These are phyloP conservation scores for Tachuris rubrigastra DNA, from an alignment of 2,113 vertebrate species.

Conservation along the genomic window DNA sequence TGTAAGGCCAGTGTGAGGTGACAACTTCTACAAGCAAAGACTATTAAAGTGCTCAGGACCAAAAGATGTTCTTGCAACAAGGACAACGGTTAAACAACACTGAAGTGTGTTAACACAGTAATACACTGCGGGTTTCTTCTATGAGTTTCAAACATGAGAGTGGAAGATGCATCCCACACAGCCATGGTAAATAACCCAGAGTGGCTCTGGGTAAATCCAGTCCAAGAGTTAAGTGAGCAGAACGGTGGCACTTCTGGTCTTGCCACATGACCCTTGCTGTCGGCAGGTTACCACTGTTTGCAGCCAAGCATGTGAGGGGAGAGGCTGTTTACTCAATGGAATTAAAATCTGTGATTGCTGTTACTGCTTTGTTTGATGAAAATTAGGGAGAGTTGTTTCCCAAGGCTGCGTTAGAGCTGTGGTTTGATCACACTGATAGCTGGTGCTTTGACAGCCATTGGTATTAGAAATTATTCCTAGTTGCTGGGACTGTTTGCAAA, in stretches of 20 bases:
- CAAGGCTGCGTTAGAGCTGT: neutral
- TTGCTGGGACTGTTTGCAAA: neutral
- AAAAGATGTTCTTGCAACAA: neutral
- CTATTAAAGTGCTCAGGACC: neutral
- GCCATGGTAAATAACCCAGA: rapidly evolving
- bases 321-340: neutral
- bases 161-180: rapidly evolving
- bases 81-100: neutral
- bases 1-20: neutral
- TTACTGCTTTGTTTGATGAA: neutral
- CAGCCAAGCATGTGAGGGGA: neutral
- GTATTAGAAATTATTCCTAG: neutral
- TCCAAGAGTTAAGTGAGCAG: neutral
- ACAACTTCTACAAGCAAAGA: neutral
- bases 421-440: neutral
- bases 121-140: neutral
- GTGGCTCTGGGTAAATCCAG: neutral
- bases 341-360: neutral
- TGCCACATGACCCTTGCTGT: neutral
- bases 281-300: neutral
- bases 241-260: neutral
- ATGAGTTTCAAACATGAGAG: neutral
- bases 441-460: neutral
- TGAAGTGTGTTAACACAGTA: neutral
- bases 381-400: neutral